Evolutionary conservation across 1,140 invertebrate species (phyloP).

Genomic region (Ceratoteleas bidentatus): DNA sequence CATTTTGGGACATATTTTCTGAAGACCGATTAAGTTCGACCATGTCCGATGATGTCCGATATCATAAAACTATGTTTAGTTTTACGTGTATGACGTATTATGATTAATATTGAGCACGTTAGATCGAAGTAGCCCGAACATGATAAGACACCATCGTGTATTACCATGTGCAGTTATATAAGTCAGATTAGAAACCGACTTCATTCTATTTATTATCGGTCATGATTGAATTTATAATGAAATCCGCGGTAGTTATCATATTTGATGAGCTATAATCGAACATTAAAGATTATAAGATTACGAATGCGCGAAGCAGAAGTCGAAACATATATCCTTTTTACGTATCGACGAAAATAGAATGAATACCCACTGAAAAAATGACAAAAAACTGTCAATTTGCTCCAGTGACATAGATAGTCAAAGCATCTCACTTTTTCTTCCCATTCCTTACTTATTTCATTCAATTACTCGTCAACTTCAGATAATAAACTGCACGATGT

Average conservation of each 20-base stretch:
- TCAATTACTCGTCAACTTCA: constrained; percentile 32
- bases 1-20: constrained; percentile 19
- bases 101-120: constrained; percentile 50
- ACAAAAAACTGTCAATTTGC: constrained; percentile 15
- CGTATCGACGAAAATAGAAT: neutral
- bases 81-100: constrained; percentile 54
- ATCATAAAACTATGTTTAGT: constrained; percentile 43
- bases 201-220: constrained; percentile 36
- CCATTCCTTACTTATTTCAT: constrained; percentile 2
- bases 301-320: neutral
- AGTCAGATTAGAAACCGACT: constrained; percentile 41
- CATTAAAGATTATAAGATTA: constrained; percentile 15
- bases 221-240: constrained; percentile 40
- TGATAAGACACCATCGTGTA: constrained; percentile 38
- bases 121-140: constrained; percentile 39
- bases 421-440: constrained; percentile 12
- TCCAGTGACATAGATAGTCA: constrained; percentile 9
- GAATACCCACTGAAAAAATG: neutral
- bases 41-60: constrained; percentile 49
- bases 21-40: constrained; percentile 29
- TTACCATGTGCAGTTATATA: constrained; percentile 36
- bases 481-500: constrained; percentile 15
- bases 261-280: constrained; percentile 17
- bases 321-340: constrained; percentile 6
- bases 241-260: constrained; percentile 17